Conservation (phyloP, 2,113 vertebrate genomes). For the Struthidea cinerea region DNA sequence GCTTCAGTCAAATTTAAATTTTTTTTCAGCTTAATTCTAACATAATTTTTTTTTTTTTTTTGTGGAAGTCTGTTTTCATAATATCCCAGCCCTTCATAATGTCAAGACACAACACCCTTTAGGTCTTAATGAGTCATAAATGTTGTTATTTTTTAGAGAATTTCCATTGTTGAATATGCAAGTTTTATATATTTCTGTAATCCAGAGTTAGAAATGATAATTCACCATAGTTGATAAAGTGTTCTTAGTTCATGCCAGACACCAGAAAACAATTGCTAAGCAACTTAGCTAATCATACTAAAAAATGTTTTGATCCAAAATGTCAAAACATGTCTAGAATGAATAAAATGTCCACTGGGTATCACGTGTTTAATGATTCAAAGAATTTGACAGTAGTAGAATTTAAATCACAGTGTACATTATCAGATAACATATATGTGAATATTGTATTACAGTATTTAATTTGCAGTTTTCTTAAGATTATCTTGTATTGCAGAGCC, state of each 20-base stretch:
- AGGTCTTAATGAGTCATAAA: not conserved
- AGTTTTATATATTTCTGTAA: not conserved
- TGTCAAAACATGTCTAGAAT: not conserved
- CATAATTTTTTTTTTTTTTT: not conserved
- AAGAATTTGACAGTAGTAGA: not conserved
- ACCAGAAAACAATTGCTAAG: not conserved
- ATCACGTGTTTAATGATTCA: not conserved
- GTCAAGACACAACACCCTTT: not conserved
- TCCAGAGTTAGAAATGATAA: conserved; percentile 10
- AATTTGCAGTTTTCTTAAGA: conserved; percentile 16
- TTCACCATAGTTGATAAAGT: not conserved
- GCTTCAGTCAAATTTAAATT: not conserved
- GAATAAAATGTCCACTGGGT: not conserved
- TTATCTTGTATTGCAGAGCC: not conserved
- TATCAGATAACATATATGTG: not conserved
- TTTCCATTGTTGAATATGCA: not conserved
- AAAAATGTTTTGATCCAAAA: conserved; percentile 9
- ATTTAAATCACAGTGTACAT: conserved; percentile 4
- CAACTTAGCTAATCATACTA: not conserved
- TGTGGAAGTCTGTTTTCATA: not conserved
- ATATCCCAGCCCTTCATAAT: not conserved
- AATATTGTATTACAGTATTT: not conserved
- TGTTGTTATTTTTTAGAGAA: not conserved
- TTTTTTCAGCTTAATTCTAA: not conserved
- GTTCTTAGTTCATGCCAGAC: not conserved